Evolutionary conservation across 2,113 vertebrate species (phyloP).

Genomic region (Apistogramma diplotaenia): DNA sequence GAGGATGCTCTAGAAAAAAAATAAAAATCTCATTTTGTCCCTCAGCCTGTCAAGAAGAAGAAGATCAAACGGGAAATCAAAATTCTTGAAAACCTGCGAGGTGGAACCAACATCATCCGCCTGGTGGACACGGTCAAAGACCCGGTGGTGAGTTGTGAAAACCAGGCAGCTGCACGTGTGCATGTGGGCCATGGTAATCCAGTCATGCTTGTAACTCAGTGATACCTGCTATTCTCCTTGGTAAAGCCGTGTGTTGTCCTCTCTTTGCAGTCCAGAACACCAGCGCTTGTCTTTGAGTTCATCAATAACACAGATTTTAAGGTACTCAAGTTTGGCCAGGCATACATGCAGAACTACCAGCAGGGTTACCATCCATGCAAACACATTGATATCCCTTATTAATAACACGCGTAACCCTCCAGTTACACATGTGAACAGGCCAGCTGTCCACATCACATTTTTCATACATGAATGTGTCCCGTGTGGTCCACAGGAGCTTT

Average conservation of each 20-base stretch:
- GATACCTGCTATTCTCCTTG: slow-evolving; percentile 36
- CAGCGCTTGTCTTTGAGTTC: slow-evolving; percentile 98
- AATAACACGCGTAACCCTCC: slow-evolving; percentile 31
- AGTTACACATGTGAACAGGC: neutral
- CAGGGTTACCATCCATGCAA: slow-evolving; percentile 21
- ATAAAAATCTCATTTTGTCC: neutral
- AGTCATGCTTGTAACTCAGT: slow-evolving; percentile 8
- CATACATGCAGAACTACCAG: slow-evolving; percentile 24
- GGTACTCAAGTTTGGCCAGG: slow-evolving; percentile 75
- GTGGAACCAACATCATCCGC: slow-evolving; percentile 98
- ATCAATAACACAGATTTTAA: slow-evolving; percentile 99
- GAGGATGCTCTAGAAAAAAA: neutral
- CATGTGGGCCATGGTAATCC: slow-evolving; percentile 14
- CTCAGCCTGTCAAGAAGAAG: slow-evolving; percentile 98
- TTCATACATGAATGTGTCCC: slow-evolving; percentile 10
- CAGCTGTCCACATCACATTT: neutral
- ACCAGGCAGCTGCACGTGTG: neutral
- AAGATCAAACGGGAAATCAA: slow-evolving; percentile 99
- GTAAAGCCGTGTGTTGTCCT: slow-evolving; percentile 54
- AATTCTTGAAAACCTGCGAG: slow-evolving; percentile 95
- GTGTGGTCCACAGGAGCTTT: slow-evolving; percentile 88
- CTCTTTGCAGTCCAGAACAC: slow-evolving; percentile 92
- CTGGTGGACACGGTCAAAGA: slow-evolving; percentile 98
- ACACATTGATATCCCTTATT: slow-evolving; percentile 39
- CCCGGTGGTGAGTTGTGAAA: slow-evolving; percentile 86